These are phyloP conservation scores for Zapus hudsonius DNA, from an alignment of 2,113 vertebrate species.

Conservation along the genomic window DNA sequence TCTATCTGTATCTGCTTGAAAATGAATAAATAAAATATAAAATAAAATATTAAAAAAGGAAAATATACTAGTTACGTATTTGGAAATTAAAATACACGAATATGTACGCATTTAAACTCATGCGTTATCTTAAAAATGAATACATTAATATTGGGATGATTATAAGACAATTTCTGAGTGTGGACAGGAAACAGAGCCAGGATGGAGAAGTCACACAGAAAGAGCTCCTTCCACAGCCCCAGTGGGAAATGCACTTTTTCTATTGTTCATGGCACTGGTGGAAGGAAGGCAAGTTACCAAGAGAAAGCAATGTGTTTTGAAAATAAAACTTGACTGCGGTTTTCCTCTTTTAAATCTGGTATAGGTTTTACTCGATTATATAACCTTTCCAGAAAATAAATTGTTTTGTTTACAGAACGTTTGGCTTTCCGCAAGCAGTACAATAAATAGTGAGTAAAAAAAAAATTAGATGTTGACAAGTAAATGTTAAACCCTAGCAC, in stretches of 20 bases:
- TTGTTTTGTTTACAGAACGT: constrained; percentile 63
- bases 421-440: constrained; percentile 27
- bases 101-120: constrained; percentile 18
- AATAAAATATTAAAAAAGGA: too few relatives aligned
- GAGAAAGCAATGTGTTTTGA: constrained; percentile 40
- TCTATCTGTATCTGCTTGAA: too few relatives aligned
- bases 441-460: constrained; percentile 57
- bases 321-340: constrained; percentile 35
- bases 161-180: background rate
- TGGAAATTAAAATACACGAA: background rate
- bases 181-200: background rate
- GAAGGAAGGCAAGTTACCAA: background rate
- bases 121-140: background rate
- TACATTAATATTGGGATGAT: background rate
- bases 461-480: constrained; percentile 44
- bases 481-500: constrained; percentile 56
- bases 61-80: too few relatives aligned
- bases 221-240: background rate
- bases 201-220: background rate
- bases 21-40: too few relatives aligned
- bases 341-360: background rate
- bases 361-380: constrained; percentile 51
- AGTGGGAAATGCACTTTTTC: background rate
- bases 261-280: background rate
- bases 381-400: constrained; percentile 55